These are phyloP conservation scores for Lutraria lutraria DNA, from an alignment of 2,888 invertebrate genomes.

Conservation along the genomic window DNA sequence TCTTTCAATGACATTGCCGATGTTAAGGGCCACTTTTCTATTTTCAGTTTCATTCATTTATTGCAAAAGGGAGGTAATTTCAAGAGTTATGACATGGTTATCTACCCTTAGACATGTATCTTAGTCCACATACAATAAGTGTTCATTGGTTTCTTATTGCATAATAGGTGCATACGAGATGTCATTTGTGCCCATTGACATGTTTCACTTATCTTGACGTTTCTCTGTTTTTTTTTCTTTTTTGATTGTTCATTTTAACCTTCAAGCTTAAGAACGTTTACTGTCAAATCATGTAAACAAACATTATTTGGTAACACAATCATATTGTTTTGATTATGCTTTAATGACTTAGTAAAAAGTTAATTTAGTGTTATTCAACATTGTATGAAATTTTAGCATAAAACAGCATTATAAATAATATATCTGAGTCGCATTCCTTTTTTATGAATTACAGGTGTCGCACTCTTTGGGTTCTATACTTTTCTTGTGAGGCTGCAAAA, in stretches of 20 bases:
- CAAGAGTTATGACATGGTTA: constrained; percentile 35
- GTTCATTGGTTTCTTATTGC: background rate
- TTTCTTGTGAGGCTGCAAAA: no score
- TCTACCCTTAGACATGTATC: constrained; percentile 59
- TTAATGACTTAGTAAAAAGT: no score
- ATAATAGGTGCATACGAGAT: background rate
- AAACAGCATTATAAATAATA: no score
- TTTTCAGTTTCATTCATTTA: constrained; percentile 55
- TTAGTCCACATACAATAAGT: background rate
- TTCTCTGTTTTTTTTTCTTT: background rate
- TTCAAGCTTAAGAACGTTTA: background rate
- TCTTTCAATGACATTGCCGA: constrained; percentile 13
- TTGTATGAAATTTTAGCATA: no score
- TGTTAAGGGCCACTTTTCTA: constrained; percentile 27
- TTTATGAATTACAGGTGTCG: no score
- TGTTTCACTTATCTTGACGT: background rate
- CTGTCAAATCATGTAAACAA: background rate
- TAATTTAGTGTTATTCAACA: no score
- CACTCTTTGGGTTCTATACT: no score
- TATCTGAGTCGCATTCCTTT: no score
- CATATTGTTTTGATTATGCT: no score
- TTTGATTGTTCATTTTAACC: background rate
- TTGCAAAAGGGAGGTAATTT: constrained; percentile 63
- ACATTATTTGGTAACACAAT: constrained; percentile 36
- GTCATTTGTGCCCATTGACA: background rate